phyloP scores from a whole-genome alignment of 2,888 invertebrate genomes.

The Cephus sareptanus region DNA sequence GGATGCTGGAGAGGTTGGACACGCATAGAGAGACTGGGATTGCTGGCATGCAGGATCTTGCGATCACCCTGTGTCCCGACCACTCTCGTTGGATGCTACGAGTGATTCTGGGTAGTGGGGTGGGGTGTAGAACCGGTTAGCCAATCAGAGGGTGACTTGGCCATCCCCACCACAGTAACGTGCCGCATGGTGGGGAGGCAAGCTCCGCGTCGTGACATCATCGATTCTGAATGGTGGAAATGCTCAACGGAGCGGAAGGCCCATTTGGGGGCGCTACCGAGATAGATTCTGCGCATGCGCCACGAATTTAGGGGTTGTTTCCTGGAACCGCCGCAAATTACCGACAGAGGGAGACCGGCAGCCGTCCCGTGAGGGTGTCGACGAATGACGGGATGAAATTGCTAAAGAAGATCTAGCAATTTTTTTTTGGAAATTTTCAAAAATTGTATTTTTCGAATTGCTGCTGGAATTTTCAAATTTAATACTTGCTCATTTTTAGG shows the following conservation, averaged over 20 bases:
- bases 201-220: conserved; percentile 59
- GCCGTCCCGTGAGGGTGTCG: conserved; percentile 18
- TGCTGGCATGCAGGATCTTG: conserved; percentile 12
- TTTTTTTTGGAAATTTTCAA: not conserved
- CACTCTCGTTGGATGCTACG: conserved; percentile 45
- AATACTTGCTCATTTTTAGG: no score
- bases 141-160: conserved; percentile 44
- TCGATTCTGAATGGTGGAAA: conserved; percentile 66
- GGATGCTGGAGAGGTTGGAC: conserved; percentile 35
- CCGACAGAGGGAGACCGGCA: conserved; percentile 50
- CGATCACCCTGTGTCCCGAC: conserved; percentile 27
- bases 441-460: not conserved
- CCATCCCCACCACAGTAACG: conserved; percentile 27
- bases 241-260: conserved; percentile 65
- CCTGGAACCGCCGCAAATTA: conserved; percentile 14
- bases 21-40: conserved; percentile 43
- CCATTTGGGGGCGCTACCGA: conserved; percentile 62
- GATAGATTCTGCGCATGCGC: conserved; percentile 38
- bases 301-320: conserved; percentile 17
- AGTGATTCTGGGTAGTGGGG: conserved; percentile 31
- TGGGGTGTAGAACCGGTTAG: conserved; percentile 29
- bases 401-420: not conserved
- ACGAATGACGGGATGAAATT: not conserved
- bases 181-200: conserved; percentile 37
- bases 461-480: no score